phyloP scores from a whole-genome alignment of 2,797 vertebrate genomes.

The Myripristis jacobus region DNA sequence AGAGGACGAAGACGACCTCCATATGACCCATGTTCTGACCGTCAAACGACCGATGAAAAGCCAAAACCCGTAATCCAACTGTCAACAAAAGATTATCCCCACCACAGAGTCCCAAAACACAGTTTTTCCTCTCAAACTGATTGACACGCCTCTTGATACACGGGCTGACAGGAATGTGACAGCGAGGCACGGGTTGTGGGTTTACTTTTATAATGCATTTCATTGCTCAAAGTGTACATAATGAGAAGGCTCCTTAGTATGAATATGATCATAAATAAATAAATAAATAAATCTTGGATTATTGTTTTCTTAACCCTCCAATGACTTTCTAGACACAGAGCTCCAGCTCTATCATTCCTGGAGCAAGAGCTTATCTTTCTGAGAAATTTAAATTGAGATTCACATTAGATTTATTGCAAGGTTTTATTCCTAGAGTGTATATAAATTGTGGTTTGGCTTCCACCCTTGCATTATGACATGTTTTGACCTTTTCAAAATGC shows the following conservation, averaged over 20 bases:
- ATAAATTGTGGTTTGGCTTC: too few relatives aligned
- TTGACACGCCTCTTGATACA: slow-evolving; percentile 28
- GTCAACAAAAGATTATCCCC: slow-evolving; percentile 67
- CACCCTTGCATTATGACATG: too few relatives aligned
- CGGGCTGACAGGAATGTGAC: slow-evolving; percentile 15
- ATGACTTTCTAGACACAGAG: too few relatives aligned
- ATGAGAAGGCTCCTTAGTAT: too few relatives aligned
- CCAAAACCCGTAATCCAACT: slow-evolving; percentile 52
- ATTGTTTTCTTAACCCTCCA: neutral
- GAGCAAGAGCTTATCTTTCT: neutral
- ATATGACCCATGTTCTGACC: slow-evolving; percentile 47
- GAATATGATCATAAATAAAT: too few relatives aligned
- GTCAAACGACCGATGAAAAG: slow-evolving; percentile 51
- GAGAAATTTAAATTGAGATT: neutral
- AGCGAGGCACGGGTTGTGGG: neutral
- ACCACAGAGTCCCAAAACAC: slow-evolving; percentile 34
- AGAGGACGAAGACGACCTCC: slow-evolving; percentile 32
- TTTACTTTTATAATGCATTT: neutral
- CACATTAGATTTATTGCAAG: neutral
- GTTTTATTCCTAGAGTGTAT: too few relatives aligned
- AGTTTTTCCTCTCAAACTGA: slow-evolving; percentile 36
- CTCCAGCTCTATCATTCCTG: neutral
- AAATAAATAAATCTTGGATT: neutral
- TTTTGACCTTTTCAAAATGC: too few relatives aligned
- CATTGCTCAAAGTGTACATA: neutral